Conservation (phyloP, 1,140 invertebrate genomes). For the Microplitis mediator region DNA sequence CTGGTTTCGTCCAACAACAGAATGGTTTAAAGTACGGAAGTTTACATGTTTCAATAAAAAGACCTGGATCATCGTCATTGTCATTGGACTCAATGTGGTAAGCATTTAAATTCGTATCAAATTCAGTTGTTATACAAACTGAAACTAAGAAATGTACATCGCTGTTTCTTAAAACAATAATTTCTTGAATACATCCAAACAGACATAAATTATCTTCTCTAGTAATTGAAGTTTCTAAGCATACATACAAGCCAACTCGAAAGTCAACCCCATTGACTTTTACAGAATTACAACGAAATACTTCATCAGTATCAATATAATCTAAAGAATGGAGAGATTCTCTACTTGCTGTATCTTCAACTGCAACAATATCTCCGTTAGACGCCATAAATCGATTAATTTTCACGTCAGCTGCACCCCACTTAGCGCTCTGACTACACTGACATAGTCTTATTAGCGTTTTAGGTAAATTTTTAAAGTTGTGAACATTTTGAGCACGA, state of each 20-base stretch:
- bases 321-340: not conserved
- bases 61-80: not conserved
- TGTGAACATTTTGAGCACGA: not conserved
- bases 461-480: constrained; percentile 1
- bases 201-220: constrained; percentile 23
- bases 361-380: not conserved
- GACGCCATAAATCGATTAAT: not conserved
- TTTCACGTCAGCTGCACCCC: not conserved
- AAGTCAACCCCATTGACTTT: not conserved
- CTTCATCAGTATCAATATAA: not conserved
- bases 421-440: not conserved
- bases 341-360: not conserved
- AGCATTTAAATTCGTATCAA: constrained; percentile 27
- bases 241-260: constrained; percentile 6
- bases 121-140: not conserved
- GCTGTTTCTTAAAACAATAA: too few relatives aligned
- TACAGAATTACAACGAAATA: not conserved
- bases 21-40: constrained; percentile 23
- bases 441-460: not conserved
- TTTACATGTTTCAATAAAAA: constrained; percentile 7
- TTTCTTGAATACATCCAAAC: constrained; percentile 25
- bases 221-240: constrained; percentile 1
- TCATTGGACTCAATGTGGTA: constrained; percentile 20
- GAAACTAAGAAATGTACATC: not conserved
- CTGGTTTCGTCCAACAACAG: constrained; percentile 12